phyloP scores from a whole-genome alignment of 2,113 vertebrate species.

The Procapra przewalskii region DNA sequence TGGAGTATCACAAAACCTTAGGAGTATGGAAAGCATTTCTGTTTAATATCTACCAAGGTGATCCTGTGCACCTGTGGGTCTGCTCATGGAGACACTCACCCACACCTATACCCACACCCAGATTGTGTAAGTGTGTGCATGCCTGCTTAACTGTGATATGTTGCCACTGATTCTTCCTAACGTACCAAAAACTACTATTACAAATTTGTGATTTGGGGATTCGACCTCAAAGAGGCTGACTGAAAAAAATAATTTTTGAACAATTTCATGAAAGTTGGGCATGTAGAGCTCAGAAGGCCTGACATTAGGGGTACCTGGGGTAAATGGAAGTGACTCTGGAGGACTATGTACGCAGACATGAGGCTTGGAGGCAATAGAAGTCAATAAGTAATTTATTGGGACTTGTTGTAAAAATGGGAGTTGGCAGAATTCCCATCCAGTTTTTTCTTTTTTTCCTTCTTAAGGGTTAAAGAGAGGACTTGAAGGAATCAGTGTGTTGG shows the following conservation, averaged over 20 bases:
- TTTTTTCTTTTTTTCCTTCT: not conserved
- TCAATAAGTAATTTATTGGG: not conserved
- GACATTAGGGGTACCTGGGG: not conserved
- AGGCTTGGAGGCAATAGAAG: constrained; percentile 20
- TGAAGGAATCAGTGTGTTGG: not conserved
- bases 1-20: not conserved
- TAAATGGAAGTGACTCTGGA: fast-evolving
- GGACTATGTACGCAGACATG: not conserved
- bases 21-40: not conserved
- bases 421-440: not conserved
- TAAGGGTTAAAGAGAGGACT: not conserved
- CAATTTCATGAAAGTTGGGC: not conserved
- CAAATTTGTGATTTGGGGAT: not conserved
- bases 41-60: not conserved
- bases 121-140: not conserved
- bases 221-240: not conserved
- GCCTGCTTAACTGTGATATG: not conserved
- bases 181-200: not conserved
- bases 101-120: not conserved
- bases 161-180: not conserved
- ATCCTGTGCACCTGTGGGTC: not conserved
- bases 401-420: constrained; percentile 41
- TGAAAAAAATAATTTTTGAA: not conserved
- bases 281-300: not conserved
- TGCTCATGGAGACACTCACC: not conserved